Evolutionary conservation across 2,888 invertebrate species (phyloP).

Genomic region (Cremastinae sp.): DNA sequence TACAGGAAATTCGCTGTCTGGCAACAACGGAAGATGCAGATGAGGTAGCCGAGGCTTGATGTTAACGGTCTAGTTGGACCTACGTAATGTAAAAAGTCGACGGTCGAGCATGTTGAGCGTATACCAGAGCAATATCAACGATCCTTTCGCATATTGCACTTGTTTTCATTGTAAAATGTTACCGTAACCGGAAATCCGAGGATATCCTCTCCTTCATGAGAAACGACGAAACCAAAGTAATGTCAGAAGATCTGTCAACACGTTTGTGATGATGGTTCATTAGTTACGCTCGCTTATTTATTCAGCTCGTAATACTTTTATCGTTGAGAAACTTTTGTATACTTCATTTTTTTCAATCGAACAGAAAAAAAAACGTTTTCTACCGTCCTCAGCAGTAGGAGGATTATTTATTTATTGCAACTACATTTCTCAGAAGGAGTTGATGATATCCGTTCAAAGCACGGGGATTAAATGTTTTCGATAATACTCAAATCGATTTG

Average conservation of each 20-base stretch:
- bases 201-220: conserved; percentile 62
- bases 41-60: conserved; percentile 75
- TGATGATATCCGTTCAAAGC: conserved; percentile 4
- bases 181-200: conserved; percentile 64
- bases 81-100: conserved; percentile 56
- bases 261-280: background rate
- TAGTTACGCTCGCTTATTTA: conserved; percentile 59
- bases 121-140: conserved; percentile 71
- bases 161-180: conserved; percentile 62
- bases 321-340: conserved; percentile 56
- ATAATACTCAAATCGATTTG: conserved; percentile 1
- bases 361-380: conserved; percentile 7
- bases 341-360: background rate
- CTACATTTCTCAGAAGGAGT: background rate
- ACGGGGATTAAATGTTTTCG: background rate
- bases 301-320: conserved; percentile 69
- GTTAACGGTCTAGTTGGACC: conserved; percentile 61
- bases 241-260: conserved; percentile 23
- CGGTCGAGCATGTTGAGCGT: conserved; percentile 41
- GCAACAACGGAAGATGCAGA: conserved; percentile 86
- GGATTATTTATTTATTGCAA: conserved; percentile 33
- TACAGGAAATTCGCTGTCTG: conserved; percentile 92
- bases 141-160: conserved; percentile 67
- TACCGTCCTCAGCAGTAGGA: background rate
- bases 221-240: conserved; percentile 52